phyloP scores from a whole-genome alignment of 1,140 invertebrate genomes.

The Samia ricini region DNA sequence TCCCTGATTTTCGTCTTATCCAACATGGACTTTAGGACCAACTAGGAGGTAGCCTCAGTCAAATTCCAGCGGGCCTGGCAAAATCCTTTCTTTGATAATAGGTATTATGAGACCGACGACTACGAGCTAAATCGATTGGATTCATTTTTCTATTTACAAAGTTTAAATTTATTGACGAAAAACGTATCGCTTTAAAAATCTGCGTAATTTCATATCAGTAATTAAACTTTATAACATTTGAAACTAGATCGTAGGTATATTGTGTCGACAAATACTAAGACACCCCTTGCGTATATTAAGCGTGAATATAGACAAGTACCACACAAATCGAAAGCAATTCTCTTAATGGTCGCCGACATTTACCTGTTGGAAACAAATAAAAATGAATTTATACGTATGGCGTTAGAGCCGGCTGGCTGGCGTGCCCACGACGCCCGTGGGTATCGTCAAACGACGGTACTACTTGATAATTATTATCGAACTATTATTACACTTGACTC shows the following conservation, averaged over 20 bases:
- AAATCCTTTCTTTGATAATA: too few species aligned
- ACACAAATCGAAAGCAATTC: slow-evolving; percentile 30
- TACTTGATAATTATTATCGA: slow-evolving; percentile 8
- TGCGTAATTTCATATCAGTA: too few species aligned
- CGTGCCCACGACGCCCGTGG: slow-evolving; percentile 14
- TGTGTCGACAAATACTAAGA: background rate
- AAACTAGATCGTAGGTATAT: background rate
- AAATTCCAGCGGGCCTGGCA: too few species aligned
- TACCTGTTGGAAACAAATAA: slow-evolving; percentile 13
- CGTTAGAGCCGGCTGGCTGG: slow-evolving; percentile 12
- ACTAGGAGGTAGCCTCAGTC: too few species aligned
- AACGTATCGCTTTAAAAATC: too few species aligned
- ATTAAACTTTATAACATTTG: slow-evolving; percentile 12
- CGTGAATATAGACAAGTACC: background rate
- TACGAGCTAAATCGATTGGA: too few species aligned
- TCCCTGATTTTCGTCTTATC: too few species aligned
- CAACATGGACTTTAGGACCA: too few species aligned
- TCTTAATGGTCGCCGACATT: slow-evolving; percentile 30
- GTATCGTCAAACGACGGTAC: slow-evolving; percentile 9
- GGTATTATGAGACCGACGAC: too few species aligned
- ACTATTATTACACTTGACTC: background rate
- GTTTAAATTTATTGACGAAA: too few species aligned
- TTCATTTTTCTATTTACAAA: too few species aligned
- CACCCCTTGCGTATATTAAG: background rate
- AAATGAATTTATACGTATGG: slow-evolving; percentile 9